A percentile compares a stretch with the other conserved stretches of the same genome.
Conservation (phyloP, 2,888 invertebrate genomes). For the Exocentrus adspersus region DNA sequence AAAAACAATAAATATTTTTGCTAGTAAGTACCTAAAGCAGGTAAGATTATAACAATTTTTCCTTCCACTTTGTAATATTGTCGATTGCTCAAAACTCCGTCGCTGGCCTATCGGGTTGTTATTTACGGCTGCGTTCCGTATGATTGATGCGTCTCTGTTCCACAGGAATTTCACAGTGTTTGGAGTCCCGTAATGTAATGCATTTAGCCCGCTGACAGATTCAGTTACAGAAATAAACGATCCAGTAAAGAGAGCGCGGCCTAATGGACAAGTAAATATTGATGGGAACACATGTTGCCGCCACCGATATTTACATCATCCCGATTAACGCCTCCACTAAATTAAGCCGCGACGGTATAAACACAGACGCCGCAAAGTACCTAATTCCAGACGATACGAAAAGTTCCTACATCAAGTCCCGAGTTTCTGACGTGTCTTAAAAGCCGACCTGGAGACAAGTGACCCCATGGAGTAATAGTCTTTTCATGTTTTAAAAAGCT, state of each 20-base stretch:
- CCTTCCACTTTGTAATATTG: too few relatives aligned
- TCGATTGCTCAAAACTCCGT: neutral
- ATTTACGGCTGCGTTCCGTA: slow-evolving; percentile 41
- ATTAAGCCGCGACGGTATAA: slow-evolving; percentile 26
- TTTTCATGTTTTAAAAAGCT: too few relatives aligned
- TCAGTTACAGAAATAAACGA: slow-evolving; percentile 49
- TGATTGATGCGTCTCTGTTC: slow-evolving; percentile 45
- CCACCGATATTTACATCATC: slow-evolving; percentile 42
- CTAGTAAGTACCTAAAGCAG: too few relatives aligned
- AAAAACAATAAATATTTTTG: too few relatives aligned
- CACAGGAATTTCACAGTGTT: slow-evolving; percentile 48
- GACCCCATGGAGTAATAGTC: too few relatives aligned
- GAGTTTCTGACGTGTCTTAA: neutral
- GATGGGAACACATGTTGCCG: slow-evolving; percentile 47
- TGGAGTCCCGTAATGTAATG: slow-evolving; percentile 51
- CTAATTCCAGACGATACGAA: slow-evolving; percentile 8
- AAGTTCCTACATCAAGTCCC: neutral
- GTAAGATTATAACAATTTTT: too few relatives aligned
- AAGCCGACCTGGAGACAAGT: too few relatives aligned
- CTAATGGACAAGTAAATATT: slow-evolving; percentile 46
- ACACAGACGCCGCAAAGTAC: slow-evolving; percentile 16
- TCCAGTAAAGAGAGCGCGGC: slow-evolving; percentile 41
- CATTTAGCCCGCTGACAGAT: slow-evolving; percentile 53
- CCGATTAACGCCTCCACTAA: slow-evolving; percentile 36
- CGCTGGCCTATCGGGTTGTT: slow-evolving; percentile 19